These are phyloP conservation scores for Corydoras sp. DNA, from an alignment of 2,113 vertebrate species.

Conservation along the genomic window DNA sequence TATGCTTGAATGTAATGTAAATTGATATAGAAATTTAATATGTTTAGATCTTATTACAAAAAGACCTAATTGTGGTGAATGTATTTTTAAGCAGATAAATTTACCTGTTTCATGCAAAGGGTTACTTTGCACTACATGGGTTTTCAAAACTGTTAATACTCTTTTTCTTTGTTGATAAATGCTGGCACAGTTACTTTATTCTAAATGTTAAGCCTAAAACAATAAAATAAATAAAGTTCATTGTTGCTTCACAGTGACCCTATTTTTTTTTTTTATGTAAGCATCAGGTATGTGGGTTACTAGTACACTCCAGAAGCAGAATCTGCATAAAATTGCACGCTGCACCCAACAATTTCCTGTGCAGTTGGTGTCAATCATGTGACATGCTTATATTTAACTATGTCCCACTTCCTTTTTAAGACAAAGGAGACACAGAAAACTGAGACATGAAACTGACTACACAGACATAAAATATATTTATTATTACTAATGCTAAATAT, in stretches of 20 bases:
- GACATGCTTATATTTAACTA: not conserved
- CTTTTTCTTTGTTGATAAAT: not conserved
- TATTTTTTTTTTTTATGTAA: not conserved
- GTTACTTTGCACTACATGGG: not conserved
- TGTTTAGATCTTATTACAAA: not conserved
- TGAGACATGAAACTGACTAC: too few relatives aligned
- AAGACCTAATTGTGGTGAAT: not conserved
- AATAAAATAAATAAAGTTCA: not conserved
- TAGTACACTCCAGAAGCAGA: constrained; percentile 16
- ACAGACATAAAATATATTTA: too few relatives aligned
- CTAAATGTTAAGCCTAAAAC: not conserved
- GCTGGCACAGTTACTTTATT: not conserved
- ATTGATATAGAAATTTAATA: constrained; percentile 29
- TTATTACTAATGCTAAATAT: too few relatives aligned
- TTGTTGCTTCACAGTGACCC: too few relatives aligned
- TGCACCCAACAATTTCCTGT: constrained; percentile 12
- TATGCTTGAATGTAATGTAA: constrained; percentile 53
- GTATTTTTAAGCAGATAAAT: not conserved
- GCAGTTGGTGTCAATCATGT: constrained; percentile 11
- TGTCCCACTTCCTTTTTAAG: too few relatives aligned
- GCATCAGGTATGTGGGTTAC: constrained; percentile 20
- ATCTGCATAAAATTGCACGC: too few relatives aligned
- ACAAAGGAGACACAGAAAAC: too few relatives aligned
- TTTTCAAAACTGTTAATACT: not conserved
- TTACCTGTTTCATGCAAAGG: not conserved